Percentiles rank a stretch among this genome's conserved stretches.
phyloP scores from a whole-genome alignment of 2,888 invertebrate species.

The Trachelus iudaicus region DNA sequence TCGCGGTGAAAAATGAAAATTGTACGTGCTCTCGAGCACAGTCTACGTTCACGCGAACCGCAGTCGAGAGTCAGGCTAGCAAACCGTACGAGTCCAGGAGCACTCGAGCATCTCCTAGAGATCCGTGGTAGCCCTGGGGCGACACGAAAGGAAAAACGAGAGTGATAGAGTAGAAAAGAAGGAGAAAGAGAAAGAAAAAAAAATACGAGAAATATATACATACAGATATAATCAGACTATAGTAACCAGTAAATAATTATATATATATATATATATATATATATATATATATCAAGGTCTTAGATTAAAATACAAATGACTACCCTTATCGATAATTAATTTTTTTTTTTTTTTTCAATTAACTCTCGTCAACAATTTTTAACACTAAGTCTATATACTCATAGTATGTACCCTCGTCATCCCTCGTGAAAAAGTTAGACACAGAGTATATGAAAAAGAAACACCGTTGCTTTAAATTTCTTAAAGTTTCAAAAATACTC shows the following conservation, averaged over 20 bases:
- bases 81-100: constrained; percentile 10
- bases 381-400: not conserved
- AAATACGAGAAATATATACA: too few species aligned
- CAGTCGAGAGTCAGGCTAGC: constrained; percentile 15
- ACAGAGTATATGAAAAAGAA: not conserved
- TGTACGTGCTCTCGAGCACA: constrained; percentile 36
- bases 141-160: not conserved
- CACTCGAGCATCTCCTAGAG: constrained; percentile 21
- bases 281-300: too few species aligned
- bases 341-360: too few species aligned
- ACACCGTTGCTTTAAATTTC: not conserved
- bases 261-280: too few species aligned
- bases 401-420: too few species aligned
- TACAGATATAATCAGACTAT: not conserved
- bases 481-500: not conserved
- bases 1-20: constrained; percentile 35
- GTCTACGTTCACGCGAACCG: not conserved
- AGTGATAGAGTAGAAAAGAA: not conserved
- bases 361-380: not conserved
- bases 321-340: too few species aligned
- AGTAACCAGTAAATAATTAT: not conserved
- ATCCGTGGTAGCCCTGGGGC: constrained; percentile 11
- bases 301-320: too few species aligned
- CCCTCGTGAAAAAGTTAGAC: not conserved
- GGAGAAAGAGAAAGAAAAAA: too few species aligned